A percentile compares a stretch with the other conserved stretches of the same genome.
These are phyloP conservation scores for Morinoia aosen DNA, from an alignment of 2,888 invertebrate genomes.

Conservation along the genomic window DNA sequence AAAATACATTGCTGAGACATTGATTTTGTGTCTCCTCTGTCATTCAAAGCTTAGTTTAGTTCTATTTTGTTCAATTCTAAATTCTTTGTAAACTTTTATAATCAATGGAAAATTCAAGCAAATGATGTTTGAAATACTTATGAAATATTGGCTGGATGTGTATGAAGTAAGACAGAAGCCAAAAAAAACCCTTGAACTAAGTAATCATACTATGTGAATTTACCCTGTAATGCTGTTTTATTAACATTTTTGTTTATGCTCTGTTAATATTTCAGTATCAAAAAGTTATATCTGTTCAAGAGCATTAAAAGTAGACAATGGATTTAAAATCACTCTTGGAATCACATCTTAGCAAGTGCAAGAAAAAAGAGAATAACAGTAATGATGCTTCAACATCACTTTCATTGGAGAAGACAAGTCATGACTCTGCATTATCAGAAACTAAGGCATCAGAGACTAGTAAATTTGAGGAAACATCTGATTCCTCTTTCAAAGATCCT, in stretches of 20 bases:
- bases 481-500: background rate
- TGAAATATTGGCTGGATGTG: too few relatives aligned
- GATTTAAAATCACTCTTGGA: constrained; percentile 32
- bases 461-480: background rate
- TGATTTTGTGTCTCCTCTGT: background rate
- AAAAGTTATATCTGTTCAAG: background rate
- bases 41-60: background rate
- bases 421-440: background rate
- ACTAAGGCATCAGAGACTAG: background rate
- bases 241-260: background rate
- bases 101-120: background rate
- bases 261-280: background rate
- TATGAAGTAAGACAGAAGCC: too few relatives aligned
- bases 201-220: background rate
- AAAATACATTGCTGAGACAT: too few relatives aligned
- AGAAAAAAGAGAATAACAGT: background rate
- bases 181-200: background rate
- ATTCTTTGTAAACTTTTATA: background rate
- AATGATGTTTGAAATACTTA: background rate
- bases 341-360: constrained; percentile 24
- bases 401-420: background rate
- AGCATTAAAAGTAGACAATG: constrained; percentile 9
- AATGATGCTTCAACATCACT: background rate
- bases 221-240: background rate
- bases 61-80: background rate